phyloP scores from a whole-genome alignment of 1,140 invertebrate species.

The Achatina immaculata region DNA sequence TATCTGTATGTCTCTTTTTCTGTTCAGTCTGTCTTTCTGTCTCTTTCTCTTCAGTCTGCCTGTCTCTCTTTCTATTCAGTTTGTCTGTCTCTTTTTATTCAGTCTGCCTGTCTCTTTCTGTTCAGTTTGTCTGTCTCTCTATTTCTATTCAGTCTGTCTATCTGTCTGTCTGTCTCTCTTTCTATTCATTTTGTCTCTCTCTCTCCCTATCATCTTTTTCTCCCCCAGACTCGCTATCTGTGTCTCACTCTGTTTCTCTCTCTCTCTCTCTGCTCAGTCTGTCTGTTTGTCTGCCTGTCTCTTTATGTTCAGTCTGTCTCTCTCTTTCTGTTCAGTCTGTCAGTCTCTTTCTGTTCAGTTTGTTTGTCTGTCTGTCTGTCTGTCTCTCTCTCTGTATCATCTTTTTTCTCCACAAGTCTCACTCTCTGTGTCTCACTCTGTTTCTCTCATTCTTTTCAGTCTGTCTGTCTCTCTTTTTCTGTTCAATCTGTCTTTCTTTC shows the following conservation, averaged over 20 bases:
- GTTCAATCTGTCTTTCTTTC: not conserved
- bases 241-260: not conserved
- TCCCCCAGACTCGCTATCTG: conserved; percentile 5
- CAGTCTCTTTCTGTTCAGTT: conserved; percentile 9
- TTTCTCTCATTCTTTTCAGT: not conserved
- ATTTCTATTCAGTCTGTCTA: no score
- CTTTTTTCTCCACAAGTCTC: not conserved
- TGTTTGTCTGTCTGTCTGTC: not conserved
- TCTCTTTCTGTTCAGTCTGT: not conserved
- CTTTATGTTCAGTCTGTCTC: not conserved
- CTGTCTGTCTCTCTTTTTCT: conserved; percentile 5
- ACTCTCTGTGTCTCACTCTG: no score
- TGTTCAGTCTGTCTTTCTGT: no score
- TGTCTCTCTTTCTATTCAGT: no score
- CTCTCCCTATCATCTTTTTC: not conserved
- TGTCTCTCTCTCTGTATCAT: no score
- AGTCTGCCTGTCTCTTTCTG: no score
- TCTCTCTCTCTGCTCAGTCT: not conserved
- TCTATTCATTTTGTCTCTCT: no score
- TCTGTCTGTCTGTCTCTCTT: no score
- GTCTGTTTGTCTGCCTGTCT: not conserved
- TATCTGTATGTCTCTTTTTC: no score
- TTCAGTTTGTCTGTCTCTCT: no score
- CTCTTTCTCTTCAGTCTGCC: no score
- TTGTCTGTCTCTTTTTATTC: no score